A percentile compares a stretch with the other conserved stretches of the same genome.
These are phyloP conservation scores for Drosophila sp. DNA, from an alignment of 1,140 invertebrate species.

Conservation along the genomic window DNA sequence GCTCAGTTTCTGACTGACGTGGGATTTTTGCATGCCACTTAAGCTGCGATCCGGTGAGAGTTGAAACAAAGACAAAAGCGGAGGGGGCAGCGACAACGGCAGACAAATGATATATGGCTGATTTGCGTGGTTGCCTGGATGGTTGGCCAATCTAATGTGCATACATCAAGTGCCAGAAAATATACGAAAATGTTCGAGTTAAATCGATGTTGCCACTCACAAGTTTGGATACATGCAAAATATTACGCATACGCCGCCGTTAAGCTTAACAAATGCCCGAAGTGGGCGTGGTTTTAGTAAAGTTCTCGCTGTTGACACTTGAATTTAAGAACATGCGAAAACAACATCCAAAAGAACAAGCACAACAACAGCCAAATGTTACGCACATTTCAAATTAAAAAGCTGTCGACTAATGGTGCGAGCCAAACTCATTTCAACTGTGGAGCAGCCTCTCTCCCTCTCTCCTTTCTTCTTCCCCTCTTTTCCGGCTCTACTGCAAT, in stretches of 20 bases:
- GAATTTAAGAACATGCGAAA: constrained; percentile 23
- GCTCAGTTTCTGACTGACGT: constrained; percentile 46
- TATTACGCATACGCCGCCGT: constrained; percentile 61
- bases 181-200: constrained; percentile 13
- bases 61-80: constrained; percentile 27
- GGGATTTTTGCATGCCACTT: constrained; percentile 78
- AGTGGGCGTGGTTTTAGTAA: background rate
- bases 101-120: constrained; percentile 80
- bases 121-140: constrained; percentile 67
- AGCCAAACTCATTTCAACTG: constrained; percentile 62
- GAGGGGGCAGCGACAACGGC: constrained; percentile 40
- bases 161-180: constrained; percentile 68
- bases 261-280: constrained; percentile 63
- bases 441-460: background rate
- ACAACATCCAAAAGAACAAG: background rate
- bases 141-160: constrained; percentile 72
- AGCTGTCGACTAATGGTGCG: constrained; percentile 64
- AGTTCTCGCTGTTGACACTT: constrained; percentile 61
- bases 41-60: constrained; percentile 47
- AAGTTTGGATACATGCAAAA: constrained; percentile 51
- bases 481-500: constrained; percentile 1
- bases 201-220: constrained; percentile 26
- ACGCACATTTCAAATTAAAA: constrained; percentile 64
- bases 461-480: background rate
- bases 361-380: constrained; percentile 18